phyloP scores from a whole-genome alignment of 2,888 invertebrate species.

The Ypsolopha scabrella region DNA sequence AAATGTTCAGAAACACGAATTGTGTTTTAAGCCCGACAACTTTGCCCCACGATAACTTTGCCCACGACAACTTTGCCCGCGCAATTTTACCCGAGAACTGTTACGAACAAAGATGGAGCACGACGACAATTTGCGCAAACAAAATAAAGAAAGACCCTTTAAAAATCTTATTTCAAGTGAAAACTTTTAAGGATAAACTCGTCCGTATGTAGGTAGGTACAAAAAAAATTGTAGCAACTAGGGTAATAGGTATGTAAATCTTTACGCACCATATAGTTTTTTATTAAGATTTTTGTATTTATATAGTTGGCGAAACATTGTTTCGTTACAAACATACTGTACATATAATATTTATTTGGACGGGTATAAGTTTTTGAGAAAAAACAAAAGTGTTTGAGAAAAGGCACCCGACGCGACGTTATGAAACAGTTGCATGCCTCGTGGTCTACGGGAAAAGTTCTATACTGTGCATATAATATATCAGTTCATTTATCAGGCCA shows the following conservation, averaged over 20 bases:
- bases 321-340: too few relatives aligned
- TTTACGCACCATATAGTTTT: too few relatives aligned
- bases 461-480: too few relatives aligned
- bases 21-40: slow-evolving; percentile 25
- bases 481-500: too few relatives aligned
- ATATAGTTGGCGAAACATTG: too few relatives aligned
- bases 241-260: background rate
- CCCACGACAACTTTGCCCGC: slow-evolving; percentile 16
- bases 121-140: slow-evolving; percentile 37
- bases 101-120: slow-evolving; percentile 34
- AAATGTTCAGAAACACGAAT: slow-evolving; percentile 17
- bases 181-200: slow-evolving; percentile 15
- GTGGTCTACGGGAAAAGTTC: too few relatives aligned
- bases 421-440: too few relatives aligned
- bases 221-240: slow-evolving; percentile 3
- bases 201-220: slow-evolving; percentile 5
- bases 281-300: too few relatives aligned
- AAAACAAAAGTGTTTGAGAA: too few relatives aligned
- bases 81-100: slow-evolving; percentile 25
- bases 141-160: slow-evolving; percentile 33
- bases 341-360: too few relatives aligned
- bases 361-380: too few relatives aligned
- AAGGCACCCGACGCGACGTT: too few relatives aligned
- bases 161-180: slow-evolving; percentile 28
- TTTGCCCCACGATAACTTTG: slow-evolving; percentile 14